Evolutionary conservation across 2,113 vertebrate species (phyloP).

Genomic region (Epinephelus lanceolatus): DNA sequence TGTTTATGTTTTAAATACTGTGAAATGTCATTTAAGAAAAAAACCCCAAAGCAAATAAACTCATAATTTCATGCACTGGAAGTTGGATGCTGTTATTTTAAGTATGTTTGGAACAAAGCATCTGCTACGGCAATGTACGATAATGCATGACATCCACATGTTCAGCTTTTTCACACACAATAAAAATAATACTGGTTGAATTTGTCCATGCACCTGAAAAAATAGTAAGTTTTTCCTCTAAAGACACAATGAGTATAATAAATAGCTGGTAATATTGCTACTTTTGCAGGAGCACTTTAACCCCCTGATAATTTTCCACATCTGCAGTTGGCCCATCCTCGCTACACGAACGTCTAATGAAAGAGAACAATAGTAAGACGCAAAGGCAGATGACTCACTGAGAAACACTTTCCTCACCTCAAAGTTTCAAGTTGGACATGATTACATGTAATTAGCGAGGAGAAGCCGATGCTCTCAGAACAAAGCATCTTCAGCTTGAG

Average conservation of each 20-base stretch:
- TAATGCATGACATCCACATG: not conserved
- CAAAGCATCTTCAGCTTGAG: slow-evolving; percentile 36
- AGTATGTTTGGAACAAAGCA: not conserved
- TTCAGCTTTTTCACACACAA: not conserved
- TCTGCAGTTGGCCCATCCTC: not conserved
- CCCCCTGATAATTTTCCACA: not conserved
- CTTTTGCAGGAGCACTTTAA: not conserved
- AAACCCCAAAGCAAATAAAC: slow-evolving; percentile 26
- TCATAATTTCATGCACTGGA: slow-evolving; percentile 4
- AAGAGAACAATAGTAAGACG: not conserved
- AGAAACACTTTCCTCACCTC: slow-evolving; percentile 1
- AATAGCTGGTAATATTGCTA: not conserved
- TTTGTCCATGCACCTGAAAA: not conserved
- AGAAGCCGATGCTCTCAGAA: slow-evolving; percentile 42
- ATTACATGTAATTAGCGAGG: slow-evolving; percentile 57
- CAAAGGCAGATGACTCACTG: slow-evolving; percentile 37
- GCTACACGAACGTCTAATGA: not conserved
- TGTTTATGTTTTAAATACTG: slow-evolving; percentile 39
- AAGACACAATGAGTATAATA: not conserved
- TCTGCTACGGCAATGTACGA: not conserved
- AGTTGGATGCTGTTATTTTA: not conserved
- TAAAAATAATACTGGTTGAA: not conserved
- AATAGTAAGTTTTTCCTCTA: not conserved
- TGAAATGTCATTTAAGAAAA: slow-evolving; percentile 46
- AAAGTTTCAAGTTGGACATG: slow-evolving; percentile 33